Base-by-base conservation (phyloP, 2,797 vertebrate genomes). In the Microcaecilia unicolor region DNA sequence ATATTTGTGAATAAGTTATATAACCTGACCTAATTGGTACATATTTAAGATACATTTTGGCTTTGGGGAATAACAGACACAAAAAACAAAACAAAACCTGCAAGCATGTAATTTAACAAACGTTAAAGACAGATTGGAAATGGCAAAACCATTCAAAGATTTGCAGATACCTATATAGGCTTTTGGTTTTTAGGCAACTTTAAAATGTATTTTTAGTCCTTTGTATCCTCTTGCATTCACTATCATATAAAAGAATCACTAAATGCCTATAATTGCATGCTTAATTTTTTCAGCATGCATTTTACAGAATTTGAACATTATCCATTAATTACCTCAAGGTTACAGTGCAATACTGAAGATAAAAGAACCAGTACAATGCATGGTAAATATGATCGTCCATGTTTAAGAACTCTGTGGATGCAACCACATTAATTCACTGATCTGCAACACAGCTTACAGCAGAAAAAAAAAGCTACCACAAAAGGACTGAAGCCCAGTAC, bases 171-270 rank as follows among this genome's bases (percentile, higher is more conserved):
- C 24, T 25, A 34, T 50, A 11, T 5, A 48, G 41, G 45, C 28
- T 43, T 55, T 23, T 37, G 53, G 44, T 53, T 23, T 68, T 58
- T 49, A 67, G 58, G 70, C 51, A 68, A 61, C 62, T 53, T 61
- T 54, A 44, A 64, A 58, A 29, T 46, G 44, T 35, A 60, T 42
- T 55, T 49, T 26, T 37, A 41, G 70, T 63, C 75, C 72, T 75
- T 67, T 58, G 44, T 66, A 54, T 41, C 44, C 44, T 59, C 59
- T 72, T 61, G 70, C 51, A 68, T 51, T 56, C 41, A 67, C n/a
- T n/a, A n/a, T 68, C 80, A 48, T 64, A 63, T 60, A 64, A 54
- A 66, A 75, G 72, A 70, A 67, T 64, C 47, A 61, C 15, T 48
- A 61, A 61, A 78, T 52, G 37, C 40, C 49, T 58, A 62, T 13